Evolutionary conservation across 2,113 vertebrate genomes (phyloP).

Genomic region (Gracilinanus agilis): DNA sequence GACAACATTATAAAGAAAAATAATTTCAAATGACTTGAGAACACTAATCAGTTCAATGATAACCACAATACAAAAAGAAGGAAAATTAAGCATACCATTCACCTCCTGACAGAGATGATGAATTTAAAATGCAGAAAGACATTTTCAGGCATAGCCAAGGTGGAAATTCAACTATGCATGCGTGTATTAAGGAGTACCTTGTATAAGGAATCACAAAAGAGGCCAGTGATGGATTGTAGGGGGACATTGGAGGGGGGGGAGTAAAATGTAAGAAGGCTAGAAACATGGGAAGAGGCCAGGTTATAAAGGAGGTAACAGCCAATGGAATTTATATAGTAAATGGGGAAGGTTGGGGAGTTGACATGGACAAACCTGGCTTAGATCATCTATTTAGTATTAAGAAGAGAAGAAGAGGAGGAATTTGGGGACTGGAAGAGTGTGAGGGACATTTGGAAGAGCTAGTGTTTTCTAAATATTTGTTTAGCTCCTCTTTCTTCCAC

Average conservation of each 20-base stretch:
- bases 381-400: accelerated
- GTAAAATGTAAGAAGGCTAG: neutral
- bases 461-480: neutral
- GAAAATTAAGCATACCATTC: neutral
- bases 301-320: neutral
- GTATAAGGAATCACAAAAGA: neutral
- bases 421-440: neutral
- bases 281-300: neutral
- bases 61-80: neutral
- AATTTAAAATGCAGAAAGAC: neutral
- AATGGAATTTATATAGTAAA: neutral
- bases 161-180: neutral
- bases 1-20: neutral
- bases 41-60: neutral
- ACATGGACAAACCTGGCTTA: neutral
- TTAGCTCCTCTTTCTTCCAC: neutral
- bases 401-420: neutral
- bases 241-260: neutral
- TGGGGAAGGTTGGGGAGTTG: too few species aligned
- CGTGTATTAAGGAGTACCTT: neutral
- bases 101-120: too few species aligned
- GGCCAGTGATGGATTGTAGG: neutral
- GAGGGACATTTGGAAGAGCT: neutral
- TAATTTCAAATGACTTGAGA: neutral
- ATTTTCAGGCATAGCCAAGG: neutral